Evolutionary conservation across 2,797 vertebrate genomes (phyloP), one percentile per base, ranked within the genome.

Genomic region (Pantherophis alleghaniensis): DNA sequence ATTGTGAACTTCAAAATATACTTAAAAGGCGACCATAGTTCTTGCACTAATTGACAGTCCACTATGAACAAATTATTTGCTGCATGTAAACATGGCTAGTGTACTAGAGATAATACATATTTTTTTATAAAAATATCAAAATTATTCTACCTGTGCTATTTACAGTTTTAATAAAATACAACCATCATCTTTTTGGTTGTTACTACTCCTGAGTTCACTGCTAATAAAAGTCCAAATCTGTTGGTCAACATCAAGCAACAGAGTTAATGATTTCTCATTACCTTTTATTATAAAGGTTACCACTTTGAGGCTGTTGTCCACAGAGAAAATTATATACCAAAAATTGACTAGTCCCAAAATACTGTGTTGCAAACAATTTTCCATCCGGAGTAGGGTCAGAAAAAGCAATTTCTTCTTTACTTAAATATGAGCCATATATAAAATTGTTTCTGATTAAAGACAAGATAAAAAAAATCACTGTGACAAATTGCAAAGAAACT

Each of bases 321-420:
- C 98, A 99, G 96, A 99, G 98, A 98, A 99, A 99, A 97, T 99
- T 99, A 97, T 99, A 99, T 86, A 99, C 99, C 97, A 99, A 98
- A 98, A 99, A 99, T 96, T 98, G 99, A 93, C 99, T 98, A n/a
- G 99, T 99, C 97, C 98, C 98, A 96, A 99, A 99, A 96, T 99
- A 99, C 93, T 98, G 98, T 0, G 99, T 99, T 92, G 99, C 99
- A 93, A 99, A 99, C 93, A 99, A 98, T 95, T 99, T 99, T 89
- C 99, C 99, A 88, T 99, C 99, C 1, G 99, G 99, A 37, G 99
- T 99, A 16, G 99, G 99, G 97, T 99, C 99, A 2, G 99, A 99
- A 98, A 99, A 99, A 47, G 99, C 99, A 1, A 99, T 99, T 98
- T 99, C 99, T 92, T 99, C 98, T 98, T 99, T 99, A 97, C 98